Percentiles rank a stretch among this genome's conserved stretches.
phyloP scores from a whole-genome alignment of 2,797 vertebrate genomes.

The Macropodus opercularis region DNA sequence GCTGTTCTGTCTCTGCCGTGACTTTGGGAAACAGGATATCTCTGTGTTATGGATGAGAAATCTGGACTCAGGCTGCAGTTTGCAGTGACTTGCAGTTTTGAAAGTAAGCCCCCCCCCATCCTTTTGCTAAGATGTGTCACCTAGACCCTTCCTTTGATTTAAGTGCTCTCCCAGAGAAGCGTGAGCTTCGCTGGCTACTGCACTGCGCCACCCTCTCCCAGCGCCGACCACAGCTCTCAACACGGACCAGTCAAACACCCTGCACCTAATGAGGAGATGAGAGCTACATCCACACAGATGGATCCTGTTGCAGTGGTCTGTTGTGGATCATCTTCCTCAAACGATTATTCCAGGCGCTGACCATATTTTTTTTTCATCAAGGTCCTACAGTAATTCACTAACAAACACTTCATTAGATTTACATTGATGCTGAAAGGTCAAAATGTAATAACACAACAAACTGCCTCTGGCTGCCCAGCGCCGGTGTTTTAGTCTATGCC shows the following conservation, averaged over 20 bases:
- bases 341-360: constrained; percentile 46
- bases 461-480: constrained; percentile 43
- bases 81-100: constrained; percentile 22
- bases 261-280: constrained; percentile 76
- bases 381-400: constrained; percentile 54
- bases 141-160: constrained; percentile 26
- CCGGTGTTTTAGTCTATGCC: constrained; percentile 26
- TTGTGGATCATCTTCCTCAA: constrained; percentile 52
- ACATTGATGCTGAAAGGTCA: constrained; percentile 55
- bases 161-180: constrained; percentile 16
- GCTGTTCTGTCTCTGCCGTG: constrained; percentile 45
- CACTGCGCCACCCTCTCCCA: constrained; percentile 5
- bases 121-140: constrained; percentile 10
- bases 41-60: constrained; percentile 12
- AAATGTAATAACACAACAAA: constrained; percentile 53
- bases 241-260: constrained; percentile 66
- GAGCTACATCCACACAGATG: constrained; percentile 81
- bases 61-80: constrained; percentile 15
- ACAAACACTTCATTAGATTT: constrained; percentile 63
- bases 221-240: constrained; percentile 61
- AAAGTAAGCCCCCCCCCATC: background rate
- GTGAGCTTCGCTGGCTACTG: background rate
- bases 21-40: constrained; percentile 56
- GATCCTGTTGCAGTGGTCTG: constrained; percentile 73
- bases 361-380: constrained; percentile 10